Percentiles rank a stretch among this genome's conserved stretches.
These are phyloP conservation scores for Brachionus paranguensis DNA, from an alignment of 1,140 invertebrate genomes.

Conservation along the genomic window DNA sequence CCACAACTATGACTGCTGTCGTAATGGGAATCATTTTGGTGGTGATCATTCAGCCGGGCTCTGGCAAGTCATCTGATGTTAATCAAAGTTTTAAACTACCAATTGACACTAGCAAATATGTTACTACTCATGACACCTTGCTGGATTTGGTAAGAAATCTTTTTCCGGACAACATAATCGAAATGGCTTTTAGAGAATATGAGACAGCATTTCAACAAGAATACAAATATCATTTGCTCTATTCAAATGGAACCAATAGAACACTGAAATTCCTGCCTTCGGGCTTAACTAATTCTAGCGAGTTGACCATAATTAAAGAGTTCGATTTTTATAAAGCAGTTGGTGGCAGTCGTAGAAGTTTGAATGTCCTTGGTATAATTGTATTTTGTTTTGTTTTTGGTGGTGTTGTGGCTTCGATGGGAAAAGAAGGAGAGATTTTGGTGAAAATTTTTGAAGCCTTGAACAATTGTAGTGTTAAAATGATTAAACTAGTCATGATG, in stretches of 20 bases:
- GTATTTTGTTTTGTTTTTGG: conserved; percentile 36
- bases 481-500: conserved; percentile 35
- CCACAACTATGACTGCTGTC: conserved; percentile 17
- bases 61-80: neutral
- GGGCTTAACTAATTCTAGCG: neutral
- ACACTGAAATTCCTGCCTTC: neutral
- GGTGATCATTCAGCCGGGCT: conserved; percentile 12
- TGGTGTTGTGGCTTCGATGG: neutral
- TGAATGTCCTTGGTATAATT: conserved; percentile 39
- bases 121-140: conserved; percentile 33
- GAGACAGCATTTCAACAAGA: conserved; percentile 1
- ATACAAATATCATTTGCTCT: conserved; percentile 3
- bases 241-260: neutral
- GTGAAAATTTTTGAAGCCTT: conserved; percentile 17
- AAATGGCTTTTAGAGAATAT: conserved; percentile 41
- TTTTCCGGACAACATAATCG: conserved; percentile 44
- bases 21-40: conserved; percentile 34
- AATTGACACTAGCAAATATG: conserved; percentile 2
- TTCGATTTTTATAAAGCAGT: conserved; percentile 4
- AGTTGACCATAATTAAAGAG: neutral
- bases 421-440: conserved; percentile 16
- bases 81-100: neutral
- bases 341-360: neutral
- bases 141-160: conserved; percentile 40
- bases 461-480: neutral